A percentile compares a stretch with the other conserved stretches of the same genome.
Evolutionary conservation across 2,888 invertebrate genomes (phyloP).

Genomic region (Drosophila antonietae): DNA sequence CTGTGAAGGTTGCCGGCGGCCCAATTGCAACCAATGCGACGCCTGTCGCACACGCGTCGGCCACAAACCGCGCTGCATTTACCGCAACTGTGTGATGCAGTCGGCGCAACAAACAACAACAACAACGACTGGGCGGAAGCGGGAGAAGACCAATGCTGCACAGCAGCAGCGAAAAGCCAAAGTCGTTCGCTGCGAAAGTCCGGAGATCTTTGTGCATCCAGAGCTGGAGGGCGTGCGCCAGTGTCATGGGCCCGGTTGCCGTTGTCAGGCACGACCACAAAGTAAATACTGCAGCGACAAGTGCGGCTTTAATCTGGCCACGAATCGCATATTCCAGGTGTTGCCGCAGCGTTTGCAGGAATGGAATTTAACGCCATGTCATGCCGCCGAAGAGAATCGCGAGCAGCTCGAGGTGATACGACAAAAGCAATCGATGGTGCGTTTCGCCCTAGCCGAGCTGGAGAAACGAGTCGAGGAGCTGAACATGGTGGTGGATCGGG

Average conservation of each 20-base stretch:
- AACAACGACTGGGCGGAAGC: slow-evolving; percentile 60
- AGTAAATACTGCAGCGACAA: slow-evolving; percentile 97
- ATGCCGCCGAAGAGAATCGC: slow-evolving; percentile 93
- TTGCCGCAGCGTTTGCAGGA: slow-evolving; percentile 96
- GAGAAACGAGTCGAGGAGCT: slow-evolving; percentile 91
- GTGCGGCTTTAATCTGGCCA: slow-evolving; percentile 95
- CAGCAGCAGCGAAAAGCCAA: slow-evolving; percentile 72
- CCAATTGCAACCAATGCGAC: slow-evolving; percentile 83
- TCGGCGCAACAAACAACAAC: slow-evolving; percentile 26
- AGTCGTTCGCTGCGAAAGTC: slow-evolving; percentile 78
- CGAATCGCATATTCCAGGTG: slow-evolving; percentile 91
- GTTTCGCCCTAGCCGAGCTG: slow-evolving; percentile 91
- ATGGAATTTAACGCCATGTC: slow-evolving; percentile 94
- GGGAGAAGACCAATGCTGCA: slow-evolving; percentile 64
- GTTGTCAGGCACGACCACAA: slow-evolving; percentile 89
- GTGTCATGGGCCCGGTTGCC: slow-evolving; percentile 96
- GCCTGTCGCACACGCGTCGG: slow-evolving; percentile 82
- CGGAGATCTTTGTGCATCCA: slow-evolving; percentile 83
- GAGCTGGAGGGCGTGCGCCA: slow-evolving; percentile 89
- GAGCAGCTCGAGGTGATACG: slow-evolving; percentile 90
- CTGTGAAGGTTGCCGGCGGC: slow-evolving; percentile 89
- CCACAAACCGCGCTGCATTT: slow-evolving; percentile 86
- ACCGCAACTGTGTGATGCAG: slow-evolving; percentile 84
- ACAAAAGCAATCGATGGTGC: slow-evolving; percentile 91
- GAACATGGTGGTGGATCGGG: slow-evolving; percentile 92